A percentile compares a stretch with the other conserved stretches of the same genome.
These are phyloP conservation scores for Anolis sagrei DNA, from an alignment of 2,113 vertebrate genomes.

Conservation along the genomic window DNA sequence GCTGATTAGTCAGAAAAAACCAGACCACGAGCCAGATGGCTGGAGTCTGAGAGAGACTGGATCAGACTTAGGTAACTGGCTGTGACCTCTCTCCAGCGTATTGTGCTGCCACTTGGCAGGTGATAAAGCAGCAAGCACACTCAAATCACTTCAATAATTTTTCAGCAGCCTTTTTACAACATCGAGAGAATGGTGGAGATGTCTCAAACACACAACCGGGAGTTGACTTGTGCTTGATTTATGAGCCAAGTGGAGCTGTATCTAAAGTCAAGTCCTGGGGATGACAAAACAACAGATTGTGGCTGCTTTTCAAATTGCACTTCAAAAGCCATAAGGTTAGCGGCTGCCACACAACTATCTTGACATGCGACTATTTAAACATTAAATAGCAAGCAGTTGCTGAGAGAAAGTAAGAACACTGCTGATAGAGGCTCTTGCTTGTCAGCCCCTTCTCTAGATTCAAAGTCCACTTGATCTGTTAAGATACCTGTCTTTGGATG, in stretches of 20 bases:
- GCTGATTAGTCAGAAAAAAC: neutral
- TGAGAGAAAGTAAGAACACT: slow-evolving; percentile 3
- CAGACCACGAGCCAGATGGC: neutral
- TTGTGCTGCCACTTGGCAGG: neutral
- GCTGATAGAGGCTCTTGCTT: slow-evolving; percentile 8
- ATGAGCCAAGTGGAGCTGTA: slow-evolving; percentile 36
- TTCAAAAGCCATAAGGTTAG: slow-evolving; percentile 43
- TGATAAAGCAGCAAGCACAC: slow-evolving; percentile 16
- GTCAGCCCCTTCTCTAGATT: neutral
- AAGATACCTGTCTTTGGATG: neutral
- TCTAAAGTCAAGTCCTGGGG: slow-evolving; percentile 40
- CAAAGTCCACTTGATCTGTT: neutral
- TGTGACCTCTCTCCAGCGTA: neutral
- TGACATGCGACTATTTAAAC: slow-evolving; percentile 43
- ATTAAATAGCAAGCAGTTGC: slow-evolving; percentile 34
- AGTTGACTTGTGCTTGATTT: slow-evolving; percentile 31
- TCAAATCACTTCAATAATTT: neutral
- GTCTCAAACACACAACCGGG: slow-evolving; percentile 30
- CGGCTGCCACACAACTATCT: slow-evolving; percentile 29
- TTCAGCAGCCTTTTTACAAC: neutral
- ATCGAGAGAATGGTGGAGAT: slow-evolving; percentile 24
- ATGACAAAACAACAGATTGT: slow-evolving; percentile 36
- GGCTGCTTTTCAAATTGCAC: slow-evolving; percentile 40
- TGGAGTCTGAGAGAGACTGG: neutral
- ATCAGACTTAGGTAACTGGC: neutral